Evolutionary conservation across 2,113 vertebrate species (phyloP).

Genomic region (Chamaea fasciata): DNA sequence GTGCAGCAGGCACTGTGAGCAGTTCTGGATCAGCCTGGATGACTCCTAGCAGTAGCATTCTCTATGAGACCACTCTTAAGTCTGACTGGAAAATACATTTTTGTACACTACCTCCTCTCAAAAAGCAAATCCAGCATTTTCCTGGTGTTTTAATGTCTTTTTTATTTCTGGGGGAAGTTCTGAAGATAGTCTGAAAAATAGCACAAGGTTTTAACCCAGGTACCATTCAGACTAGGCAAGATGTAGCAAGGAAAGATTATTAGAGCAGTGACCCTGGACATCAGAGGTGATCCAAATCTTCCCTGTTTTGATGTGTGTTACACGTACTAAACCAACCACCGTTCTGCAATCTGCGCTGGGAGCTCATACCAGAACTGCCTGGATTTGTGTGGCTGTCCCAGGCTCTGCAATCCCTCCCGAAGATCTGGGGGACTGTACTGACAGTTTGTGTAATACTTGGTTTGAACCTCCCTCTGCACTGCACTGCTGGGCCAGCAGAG

Average conservation of each 20-base stretch:
- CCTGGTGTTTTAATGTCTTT: neutral
- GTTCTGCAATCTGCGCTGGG: neutral
- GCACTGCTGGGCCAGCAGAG: neutral
- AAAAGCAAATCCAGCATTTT: neutral
- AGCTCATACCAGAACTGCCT: neutral
- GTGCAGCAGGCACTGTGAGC: neutral
- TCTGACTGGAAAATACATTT: neutral
- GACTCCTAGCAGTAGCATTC: neutral
- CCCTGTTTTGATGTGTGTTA: neutral
- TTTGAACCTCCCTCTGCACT: neutral
- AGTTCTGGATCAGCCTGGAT: neutral
- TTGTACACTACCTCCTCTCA: neutral
- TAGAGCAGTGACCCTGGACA: neutral
- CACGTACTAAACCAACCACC: neutral
- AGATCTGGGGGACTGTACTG: neutral
- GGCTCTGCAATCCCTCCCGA: neutral
- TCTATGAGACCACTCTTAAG: rapidly evolving
- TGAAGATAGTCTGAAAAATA: neutral
- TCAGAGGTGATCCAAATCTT: neutral
- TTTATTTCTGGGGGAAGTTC: neutral
- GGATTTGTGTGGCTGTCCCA: neutral
- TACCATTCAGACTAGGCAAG: neutral
- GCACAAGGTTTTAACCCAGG: neutral
- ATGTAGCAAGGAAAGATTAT: neutral
- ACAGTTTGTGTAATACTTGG: rapidly evolving